Conservation (phyloP, 1,140 invertebrate species). For the Triops longicaudatus region DNA sequence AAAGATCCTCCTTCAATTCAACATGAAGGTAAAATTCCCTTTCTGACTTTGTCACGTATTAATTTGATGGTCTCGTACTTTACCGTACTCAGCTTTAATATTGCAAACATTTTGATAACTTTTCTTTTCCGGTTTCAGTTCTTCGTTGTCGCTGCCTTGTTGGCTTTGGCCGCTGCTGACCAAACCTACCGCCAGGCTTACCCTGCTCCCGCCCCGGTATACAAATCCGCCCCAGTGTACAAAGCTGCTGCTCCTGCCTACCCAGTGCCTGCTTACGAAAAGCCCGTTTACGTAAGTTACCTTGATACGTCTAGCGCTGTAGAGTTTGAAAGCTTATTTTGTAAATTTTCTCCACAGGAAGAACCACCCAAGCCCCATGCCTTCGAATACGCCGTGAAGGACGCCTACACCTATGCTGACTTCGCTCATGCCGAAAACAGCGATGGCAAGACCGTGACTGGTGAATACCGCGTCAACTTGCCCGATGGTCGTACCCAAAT, state of each 20-base stretch:
- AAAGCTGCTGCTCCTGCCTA: neutral
- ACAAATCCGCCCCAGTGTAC: constrained; percentile 19
- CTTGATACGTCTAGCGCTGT: neutral
- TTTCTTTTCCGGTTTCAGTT: neutral
- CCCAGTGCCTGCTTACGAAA: constrained; percentile 6
- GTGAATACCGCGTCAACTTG: constrained; percentile 64
- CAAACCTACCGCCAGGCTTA: neutral
- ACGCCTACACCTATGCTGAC: constrained; percentile 56
- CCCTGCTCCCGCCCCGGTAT: neutral
- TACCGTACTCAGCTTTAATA: neutral
- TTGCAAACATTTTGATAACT: no score
- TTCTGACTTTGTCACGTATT: neutral
- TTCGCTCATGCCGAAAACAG: constrained; percentile 61
- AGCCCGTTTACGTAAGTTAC: constrained; percentile 20
- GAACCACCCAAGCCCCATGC: constrained; percentile 60
- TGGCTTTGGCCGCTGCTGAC: constrained; percentile 20
- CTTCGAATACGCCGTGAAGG: constrained; percentile 62
- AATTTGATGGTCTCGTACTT: neutral
- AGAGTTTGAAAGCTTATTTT: neutral
- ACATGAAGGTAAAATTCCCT: neutral
- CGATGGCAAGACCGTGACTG: constrained; percentile 50
- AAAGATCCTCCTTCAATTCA: neutral
- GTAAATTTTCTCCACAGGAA: neutral
- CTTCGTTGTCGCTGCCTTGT: constrained; percentile 10
- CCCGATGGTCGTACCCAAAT: constrained; percentile 66